phyloP scores from a whole-genome alignment of 2,888 invertebrate genomes.

The Diabrotica balteata region DNA sequence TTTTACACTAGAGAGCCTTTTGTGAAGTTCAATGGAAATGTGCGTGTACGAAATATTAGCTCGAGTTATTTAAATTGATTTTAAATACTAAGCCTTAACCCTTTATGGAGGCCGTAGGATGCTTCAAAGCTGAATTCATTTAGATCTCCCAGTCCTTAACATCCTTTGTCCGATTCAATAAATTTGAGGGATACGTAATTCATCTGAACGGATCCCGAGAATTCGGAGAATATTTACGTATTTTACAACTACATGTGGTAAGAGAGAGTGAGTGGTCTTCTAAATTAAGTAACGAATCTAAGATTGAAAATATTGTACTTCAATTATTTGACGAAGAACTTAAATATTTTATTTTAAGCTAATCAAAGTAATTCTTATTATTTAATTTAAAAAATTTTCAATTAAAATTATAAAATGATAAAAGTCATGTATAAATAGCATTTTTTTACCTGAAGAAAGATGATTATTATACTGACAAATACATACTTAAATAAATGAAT shows the following conservation, averaged over 20 bases:
- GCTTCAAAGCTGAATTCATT: constrained; percentile 43
- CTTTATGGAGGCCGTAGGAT: constrained; percentile 36
- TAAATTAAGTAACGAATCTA: no score
- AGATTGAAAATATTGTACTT: no score
- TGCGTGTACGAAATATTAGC: constrained; percentile 53
- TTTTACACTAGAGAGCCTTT: constrained; percentile 53
- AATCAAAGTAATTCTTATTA: no score
- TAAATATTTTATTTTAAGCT: no score
- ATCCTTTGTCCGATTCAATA: constrained; percentile 32
- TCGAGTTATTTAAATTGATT: constrained; percentile 51
- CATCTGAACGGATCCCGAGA: constrained; percentile 18
- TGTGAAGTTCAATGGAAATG: constrained; percentile 52
- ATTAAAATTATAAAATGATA: no score
- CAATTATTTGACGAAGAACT: no score
- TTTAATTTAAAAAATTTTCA: no score
- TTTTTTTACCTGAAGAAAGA: no score
- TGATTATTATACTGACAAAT: no score
- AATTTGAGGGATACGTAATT: constrained; percentile 31
- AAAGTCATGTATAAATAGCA: no score
- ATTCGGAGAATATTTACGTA: constrained; percentile 19
- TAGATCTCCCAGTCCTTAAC: constrained; percentile 30
- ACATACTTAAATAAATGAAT: no score
- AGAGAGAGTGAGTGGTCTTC: not conserved
- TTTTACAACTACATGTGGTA: not conserved
- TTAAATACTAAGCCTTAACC: constrained; percentile 45